phyloP scores from a whole-genome alignment of 2,113 vertebrate genomes.

The Lophius piscatorius region DNA sequence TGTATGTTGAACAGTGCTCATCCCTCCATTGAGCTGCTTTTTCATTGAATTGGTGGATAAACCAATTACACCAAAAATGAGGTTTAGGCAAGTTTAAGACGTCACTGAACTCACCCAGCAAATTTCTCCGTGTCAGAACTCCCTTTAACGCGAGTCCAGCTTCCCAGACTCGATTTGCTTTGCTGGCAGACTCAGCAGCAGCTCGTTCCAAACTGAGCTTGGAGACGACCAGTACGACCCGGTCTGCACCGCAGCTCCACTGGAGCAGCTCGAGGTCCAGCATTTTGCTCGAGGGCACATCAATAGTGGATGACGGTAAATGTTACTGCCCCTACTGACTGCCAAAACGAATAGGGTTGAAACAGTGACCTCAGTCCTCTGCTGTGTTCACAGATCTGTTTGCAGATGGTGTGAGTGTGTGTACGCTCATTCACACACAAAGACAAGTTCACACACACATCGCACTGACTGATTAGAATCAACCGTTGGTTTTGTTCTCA shows the following conservation, averaged over 20 bases:
- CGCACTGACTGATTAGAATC: too few species aligned
- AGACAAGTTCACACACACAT: too few species aligned
- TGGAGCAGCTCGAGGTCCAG: background rate
- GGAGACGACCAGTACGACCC: background rate
- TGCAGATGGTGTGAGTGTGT: too few species aligned
- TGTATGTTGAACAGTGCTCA: background rate
- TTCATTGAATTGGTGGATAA: background rate
- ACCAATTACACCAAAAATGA: constrained; percentile 8
- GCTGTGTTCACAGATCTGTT: background rate
- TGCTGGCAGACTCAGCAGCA: background rate
- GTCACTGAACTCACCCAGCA: background rate
- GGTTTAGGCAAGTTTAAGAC: background rate
- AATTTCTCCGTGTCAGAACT: background rate
- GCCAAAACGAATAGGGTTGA: background rate
- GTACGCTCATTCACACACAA: too few species aligned
- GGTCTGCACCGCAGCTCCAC: background rate
- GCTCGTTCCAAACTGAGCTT: background rate
- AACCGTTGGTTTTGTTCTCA: too few species aligned
- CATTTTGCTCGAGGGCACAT: background rate
- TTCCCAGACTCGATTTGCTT: too few species aligned
- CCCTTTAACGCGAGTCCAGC: too few species aligned
- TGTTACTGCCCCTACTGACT: too few species aligned
- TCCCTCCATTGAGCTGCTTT: background rate
- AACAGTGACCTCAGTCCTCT: background rate
- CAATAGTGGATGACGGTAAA: background rate